Evolutionary conservation across 1,140 invertebrate species (phyloP).

Genomic region (Habropoda laboriosa): DNA sequence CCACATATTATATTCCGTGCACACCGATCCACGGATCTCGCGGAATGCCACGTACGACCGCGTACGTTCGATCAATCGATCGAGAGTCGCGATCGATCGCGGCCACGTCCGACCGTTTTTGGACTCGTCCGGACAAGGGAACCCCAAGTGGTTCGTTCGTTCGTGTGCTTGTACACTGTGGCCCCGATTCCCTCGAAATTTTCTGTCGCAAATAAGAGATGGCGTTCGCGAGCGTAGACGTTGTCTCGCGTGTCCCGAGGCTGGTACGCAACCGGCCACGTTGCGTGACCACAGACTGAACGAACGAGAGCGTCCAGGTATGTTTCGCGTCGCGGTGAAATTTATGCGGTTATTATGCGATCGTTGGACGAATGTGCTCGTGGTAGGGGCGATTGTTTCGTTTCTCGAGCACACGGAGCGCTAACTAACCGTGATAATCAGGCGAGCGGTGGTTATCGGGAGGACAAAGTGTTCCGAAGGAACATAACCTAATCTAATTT

Average conservation of each 20-base stretch:
- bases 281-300: conserved; percentile 23
- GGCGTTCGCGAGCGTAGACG: neutral
- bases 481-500: too few relatives aligned
- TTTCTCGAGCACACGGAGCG: neutral
- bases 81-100: conserved; percentile 6
- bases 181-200: conserved; percentile 18
- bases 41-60: conserved; percentile 59
- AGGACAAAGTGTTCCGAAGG: too few relatives aligned
- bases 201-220: neutral
- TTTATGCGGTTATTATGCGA: conserved; percentile 36
- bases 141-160: neutral
- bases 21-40: conserved; percentile 59
- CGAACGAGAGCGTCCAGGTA: neutral
- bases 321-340: conserved; percentile 1
- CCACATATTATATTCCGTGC: conserved; percentile 68
- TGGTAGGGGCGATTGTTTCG: conserved; percentile 11
- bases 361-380: neutral
- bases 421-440: neutral
- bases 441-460: neutral
- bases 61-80: conserved; percentile 35
- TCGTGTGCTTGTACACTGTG: too few relatives aligned
- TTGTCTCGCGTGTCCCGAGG: conserved; percentile 4
- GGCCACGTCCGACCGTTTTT: conserved; percentile 25
- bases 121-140: neutral
- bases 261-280: neutral